Percentiles rank a stretch among this genome's conserved stretches.
These are phyloP conservation scores for Gibbula magus DNA, from an alignment of 2,888 invertebrate species.

Conservation along the genomic window DNA sequence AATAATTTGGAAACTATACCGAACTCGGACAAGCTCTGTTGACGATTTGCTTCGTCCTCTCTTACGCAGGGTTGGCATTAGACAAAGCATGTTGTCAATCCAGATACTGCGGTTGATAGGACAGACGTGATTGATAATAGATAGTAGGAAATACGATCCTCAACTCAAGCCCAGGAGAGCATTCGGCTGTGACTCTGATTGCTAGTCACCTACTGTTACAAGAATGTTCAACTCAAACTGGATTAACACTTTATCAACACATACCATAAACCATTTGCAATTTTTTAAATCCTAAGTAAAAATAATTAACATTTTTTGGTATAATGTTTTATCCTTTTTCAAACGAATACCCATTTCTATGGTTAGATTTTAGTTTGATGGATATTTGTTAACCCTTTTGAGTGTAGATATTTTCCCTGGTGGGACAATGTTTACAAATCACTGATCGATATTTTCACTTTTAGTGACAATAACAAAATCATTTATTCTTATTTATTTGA, in stretches of 20 bases:
- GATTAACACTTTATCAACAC: conserved; percentile 6
- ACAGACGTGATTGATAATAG: conserved; percentile 15
- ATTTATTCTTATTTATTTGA: conserved; percentile 6
- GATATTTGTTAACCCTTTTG: too few species aligned
- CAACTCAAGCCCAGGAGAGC: background rate
- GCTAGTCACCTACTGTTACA: conserved; percentile 5
- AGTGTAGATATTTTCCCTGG: background rate
- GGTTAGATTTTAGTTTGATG: too few species aligned
- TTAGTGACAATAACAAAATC: background rate
- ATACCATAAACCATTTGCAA: background rate
- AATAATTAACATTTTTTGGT: background rate
- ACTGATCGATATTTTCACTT: background rate
- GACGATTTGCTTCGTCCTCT: conserved; percentile 21
- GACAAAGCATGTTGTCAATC: conserved; percentile 20
- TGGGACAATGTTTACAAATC: background rate
- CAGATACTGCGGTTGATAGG: conserved; percentile 20
- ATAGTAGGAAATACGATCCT: conserved; percentile 9
- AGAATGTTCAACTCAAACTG: background rate
- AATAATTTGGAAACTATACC: conserved; percentile 22
- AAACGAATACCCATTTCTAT: background rate
- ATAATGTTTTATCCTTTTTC: background rate
- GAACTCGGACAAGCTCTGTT: conserved; percentile 3
- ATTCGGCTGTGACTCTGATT: conserved; percentile 16
- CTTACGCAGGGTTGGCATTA: conserved; percentile 14
- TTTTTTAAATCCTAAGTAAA: background rate